Conservation (phyloP, 2,888 invertebrate species). For the Vandiemenella viatica region DNA sequence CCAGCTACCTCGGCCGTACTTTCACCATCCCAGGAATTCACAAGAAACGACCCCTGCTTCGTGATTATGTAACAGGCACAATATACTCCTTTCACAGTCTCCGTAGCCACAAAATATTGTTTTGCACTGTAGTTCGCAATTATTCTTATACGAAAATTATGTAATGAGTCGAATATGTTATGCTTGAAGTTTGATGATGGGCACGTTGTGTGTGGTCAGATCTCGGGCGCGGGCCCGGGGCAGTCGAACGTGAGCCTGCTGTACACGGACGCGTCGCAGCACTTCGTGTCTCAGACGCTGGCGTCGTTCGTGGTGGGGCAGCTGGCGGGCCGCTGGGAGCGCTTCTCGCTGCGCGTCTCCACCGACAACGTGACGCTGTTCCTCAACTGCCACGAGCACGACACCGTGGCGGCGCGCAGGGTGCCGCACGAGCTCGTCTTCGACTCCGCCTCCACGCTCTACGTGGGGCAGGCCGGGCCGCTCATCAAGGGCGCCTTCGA, state of each 20-base stretch:
- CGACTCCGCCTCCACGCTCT: slow-evolving; percentile 84
- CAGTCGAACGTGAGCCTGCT: slow-evolving; percentile 59
- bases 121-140: too few species aligned
- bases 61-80: too few species aligned
- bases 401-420: slow-evolving; percentile 49
- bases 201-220: too few species aligned
- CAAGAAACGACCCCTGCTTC: too few species aligned
- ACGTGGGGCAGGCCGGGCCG: slow-evolving; percentile 86
- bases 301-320: slow-evolving; percentile 64
- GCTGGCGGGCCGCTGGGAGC: slow-evolving; percentile 66
- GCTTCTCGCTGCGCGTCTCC: slow-evolving; percentile 32
- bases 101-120: too few species aligned
- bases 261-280: slow-evolving; percentile 62
- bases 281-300: slow-evolving; percentile 47
- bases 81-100: too few species aligned
- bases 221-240: slow-evolving; percentile 26
- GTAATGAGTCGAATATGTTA: too few species aligned
- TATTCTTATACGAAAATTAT: too few species aligned
- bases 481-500: slow-evolving; percentile 72
- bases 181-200: too few species aligned
- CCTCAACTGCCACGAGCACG: slow-evolving; percentile 71
- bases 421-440: slow-evolving; percentile 68
- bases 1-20: too few species aligned
- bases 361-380: slow-evolving; percentile 66
- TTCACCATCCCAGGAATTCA: too few species aligned